A percentile compares a stretch with the other conserved stretches of the same genome.
These are phyloP conservation scores for Apteryx owenii DNA, from an alignment of 2,113 vertebrate species.

Conservation along the genomic window DNA sequence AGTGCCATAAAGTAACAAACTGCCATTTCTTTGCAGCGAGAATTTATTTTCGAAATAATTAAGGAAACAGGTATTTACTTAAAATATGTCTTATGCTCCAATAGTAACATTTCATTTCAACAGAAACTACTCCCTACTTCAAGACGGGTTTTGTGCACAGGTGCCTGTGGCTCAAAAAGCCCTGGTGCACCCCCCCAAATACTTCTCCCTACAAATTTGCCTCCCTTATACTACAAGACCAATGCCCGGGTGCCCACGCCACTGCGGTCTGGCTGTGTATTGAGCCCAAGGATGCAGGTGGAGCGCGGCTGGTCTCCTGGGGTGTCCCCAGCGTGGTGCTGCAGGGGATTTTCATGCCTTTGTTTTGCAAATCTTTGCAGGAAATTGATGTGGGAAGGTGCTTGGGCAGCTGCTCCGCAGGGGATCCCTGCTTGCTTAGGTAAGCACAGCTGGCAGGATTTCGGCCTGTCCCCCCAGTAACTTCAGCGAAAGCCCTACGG, in stretches of 20 bases:
- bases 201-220: background rate
- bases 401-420: conserved; percentile 83
- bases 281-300: background rate
- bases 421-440: conserved; percentile 84
- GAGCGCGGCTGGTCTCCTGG: background rate
- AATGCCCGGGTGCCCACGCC: no score
- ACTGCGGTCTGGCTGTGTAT: background rate
- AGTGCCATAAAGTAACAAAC: background rate
- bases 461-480: background rate
- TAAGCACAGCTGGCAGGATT: conserved; percentile 77
- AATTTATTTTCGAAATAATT: background rate
- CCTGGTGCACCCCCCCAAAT: background rate
- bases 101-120: background rate
- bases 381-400: conserved; percentile 90
- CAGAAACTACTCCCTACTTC: rapidly evolving
- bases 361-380: conserved; percentile 89
- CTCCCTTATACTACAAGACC: background rate
- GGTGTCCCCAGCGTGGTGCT: conserved; percentile 50
- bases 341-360: conserved; percentile 70
- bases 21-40: background rate
- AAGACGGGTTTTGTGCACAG: background rate
- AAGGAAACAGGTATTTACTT: background rate
- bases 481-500: background rate
- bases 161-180: background rate
- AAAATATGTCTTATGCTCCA: background rate